Base-by-base conservation (phyloP, 1,140 invertebrate genomes). In the Caenorhabditis latens region DNA sequence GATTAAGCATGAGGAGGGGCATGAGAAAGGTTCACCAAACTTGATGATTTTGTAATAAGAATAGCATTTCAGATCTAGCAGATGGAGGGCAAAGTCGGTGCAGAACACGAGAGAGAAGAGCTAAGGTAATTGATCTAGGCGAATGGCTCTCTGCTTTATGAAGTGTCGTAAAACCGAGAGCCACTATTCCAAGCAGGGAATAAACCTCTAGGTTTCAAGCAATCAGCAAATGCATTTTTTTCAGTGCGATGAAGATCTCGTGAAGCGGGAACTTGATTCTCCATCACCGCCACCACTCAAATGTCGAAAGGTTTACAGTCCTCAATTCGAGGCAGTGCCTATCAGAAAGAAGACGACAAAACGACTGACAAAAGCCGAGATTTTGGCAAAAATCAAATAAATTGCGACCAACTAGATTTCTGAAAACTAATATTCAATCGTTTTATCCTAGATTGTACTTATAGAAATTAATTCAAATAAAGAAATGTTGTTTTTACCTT, bases 181-280 rank as follows among this genome's bases (percentile, higher is more conserved):
- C 40, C 14, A 71, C 14, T 71, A 9, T 46, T 46, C 13, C 14
- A 58, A 16, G 0, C 9, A 8, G n/a, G n/a, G 16, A 7, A 8
- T 7, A 32, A 71, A 46, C 42, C 65, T 11, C 16, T 16, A 46
- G 11, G 11, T 16, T 71, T 19, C 42, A 24, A 50, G 71, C 42
- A 79, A 79, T 79, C 71, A 79, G n/a, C 46, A 79, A 50, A 79
- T 79, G 43, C 19, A n/a, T 50, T 71, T 46, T 79, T 79, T 79
- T 79, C 46, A 79, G 71, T 79, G 71, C 46, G 71, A 79, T n/a
- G 71, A 79, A 50, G 71, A 79, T n/a, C 71, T 79, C 14, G 71
- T 79, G 5, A 79, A 79, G 24, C 16, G 71, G 5, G 71, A 79
- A 32, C 71, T 46, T 9, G 11, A 5, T 2, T 79, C 71, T 8